Conservation (phyloP, 2,797 vertebrate species). For the Chaunax sp. region DNA sequence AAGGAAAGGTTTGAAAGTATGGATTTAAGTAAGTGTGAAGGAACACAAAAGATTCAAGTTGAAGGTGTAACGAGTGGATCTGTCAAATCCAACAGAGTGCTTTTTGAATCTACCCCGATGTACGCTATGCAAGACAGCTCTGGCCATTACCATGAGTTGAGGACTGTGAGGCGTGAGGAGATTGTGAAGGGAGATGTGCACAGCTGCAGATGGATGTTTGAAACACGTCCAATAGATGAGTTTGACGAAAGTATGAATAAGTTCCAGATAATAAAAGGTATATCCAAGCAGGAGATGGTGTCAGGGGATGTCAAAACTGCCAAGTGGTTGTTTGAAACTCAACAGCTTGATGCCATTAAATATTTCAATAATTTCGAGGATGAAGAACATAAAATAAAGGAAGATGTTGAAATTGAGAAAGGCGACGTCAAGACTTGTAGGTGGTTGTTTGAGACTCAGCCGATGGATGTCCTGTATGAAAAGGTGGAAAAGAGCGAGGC, state of each 20-base stretch:
- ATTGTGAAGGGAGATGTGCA: slow-evolving; percentile 91
- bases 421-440: slow-evolving; percentile 93
- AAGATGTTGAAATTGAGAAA: slow-evolving; percentile 83
- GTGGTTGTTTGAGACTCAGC: slow-evolving; percentile 96
- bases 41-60: slow-evolving; percentile 87
- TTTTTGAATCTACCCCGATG: slow-evolving; percentile 93
- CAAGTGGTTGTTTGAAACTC: slow-evolving; percentile 96
- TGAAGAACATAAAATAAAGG: slow-evolving; percentile 78
- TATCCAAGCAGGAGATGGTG: slow-evolving; percentile 92
- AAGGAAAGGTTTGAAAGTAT: slow-evolving; percentile 91
- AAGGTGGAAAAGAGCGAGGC: slow-evolving; percentile 81
- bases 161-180: slow-evolving; percentile 92
- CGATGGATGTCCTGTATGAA: slow-evolving; percentile 92
- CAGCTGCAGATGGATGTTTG: slow-evolving; percentile 95
- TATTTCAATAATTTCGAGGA: slow-evolving; percentile 82
- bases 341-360: slow-evolving; percentile 91
- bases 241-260: slow-evolving; percentile 92
- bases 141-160: slow-evolving; percentile 93
- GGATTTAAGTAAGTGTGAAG: slow-evolving; percentile 87
- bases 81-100: slow-evolving; percentile 88
- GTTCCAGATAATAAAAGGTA: slow-evolving; percentile 93
- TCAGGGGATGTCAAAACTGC: slow-evolving; percentile 94
- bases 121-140: slow-evolving; percentile 93
- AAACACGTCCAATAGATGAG: slow-evolving; percentile 92
- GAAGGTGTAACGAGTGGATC: slow-evolving; percentile 90